Conservation (phyloP, 2,888 invertebrate species). For the Halocaridina rubra region DNA sequence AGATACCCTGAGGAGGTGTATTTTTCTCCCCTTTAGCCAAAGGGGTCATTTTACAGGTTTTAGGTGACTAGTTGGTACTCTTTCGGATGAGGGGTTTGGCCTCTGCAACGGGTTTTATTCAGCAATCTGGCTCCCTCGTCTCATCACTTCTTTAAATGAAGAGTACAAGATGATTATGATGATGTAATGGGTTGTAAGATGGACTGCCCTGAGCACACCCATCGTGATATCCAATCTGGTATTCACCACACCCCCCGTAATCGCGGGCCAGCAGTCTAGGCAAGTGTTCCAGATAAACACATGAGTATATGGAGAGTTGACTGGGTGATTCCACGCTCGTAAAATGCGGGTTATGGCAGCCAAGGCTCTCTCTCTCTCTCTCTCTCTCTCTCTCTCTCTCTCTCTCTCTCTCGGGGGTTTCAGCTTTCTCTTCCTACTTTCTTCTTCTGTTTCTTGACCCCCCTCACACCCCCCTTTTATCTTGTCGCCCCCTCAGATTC, state of each 20-base stretch:
- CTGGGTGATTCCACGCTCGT: conserved; percentile 37
- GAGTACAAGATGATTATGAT: too few species aligned
- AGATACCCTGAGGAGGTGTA: too few species aligned
- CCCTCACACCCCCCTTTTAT: background rate
- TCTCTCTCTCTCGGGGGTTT: background rate
- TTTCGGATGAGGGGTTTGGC: too few species aligned
- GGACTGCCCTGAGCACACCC: background rate
- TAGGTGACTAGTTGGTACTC: too few species aligned
- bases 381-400: background rate
- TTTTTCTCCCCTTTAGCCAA: too few species aligned
- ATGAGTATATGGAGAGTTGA: conserved; percentile 24
- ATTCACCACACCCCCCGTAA: conserved; percentile 19
- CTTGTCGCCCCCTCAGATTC: background rate
- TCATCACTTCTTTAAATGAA: too few species aligned
- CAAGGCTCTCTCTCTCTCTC: background rate
- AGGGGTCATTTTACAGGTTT: too few species aligned
- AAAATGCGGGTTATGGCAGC: conserved; percentile 38
- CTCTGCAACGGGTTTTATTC: too few species aligned
- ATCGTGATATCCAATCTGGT: background rate
- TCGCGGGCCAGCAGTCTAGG: conserved; percentile 12
- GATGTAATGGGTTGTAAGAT: background rate
- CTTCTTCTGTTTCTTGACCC: background rate
- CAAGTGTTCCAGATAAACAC: conserved; percentile 43
- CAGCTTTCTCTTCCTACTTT: background rate
- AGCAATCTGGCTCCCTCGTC: too few species aligned